phyloP scores from a whole-genome alignment of 1,140 invertebrate species.

The Macrobrachium nipponense region DNA sequence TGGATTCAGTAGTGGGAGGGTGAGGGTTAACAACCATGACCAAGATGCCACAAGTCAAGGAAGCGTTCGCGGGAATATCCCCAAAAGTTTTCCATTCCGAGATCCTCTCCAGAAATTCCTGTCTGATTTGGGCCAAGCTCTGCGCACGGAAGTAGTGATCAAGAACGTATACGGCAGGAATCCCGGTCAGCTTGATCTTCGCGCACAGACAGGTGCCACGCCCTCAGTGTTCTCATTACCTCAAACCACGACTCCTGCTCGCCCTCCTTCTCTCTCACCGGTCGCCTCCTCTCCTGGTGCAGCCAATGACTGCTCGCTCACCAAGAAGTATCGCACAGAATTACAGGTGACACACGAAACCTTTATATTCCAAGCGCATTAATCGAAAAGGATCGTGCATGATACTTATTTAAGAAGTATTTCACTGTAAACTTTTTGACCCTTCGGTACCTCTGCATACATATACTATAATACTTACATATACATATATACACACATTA shows the following conservation, averaged over 20 bases:
- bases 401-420: neutral
- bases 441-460: neutral
- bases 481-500: neutral
- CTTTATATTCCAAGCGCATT: neutral
- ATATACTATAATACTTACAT: neutral
- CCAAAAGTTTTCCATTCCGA: slow-evolving; percentile 49
- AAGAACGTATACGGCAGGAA: slow-evolving; percentile 49
- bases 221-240: slow-evolving; percentile 41
- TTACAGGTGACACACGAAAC: slow-evolving; percentile 30
- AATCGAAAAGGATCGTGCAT: no score
- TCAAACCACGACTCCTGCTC: slow-evolving; percentile 10
- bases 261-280: slow-evolving; percentile 31
- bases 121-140: slow-evolving; percentile 50
- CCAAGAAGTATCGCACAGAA: slow-evolving; percentile 55
- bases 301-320: slow-evolving; percentile 19
- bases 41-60: neutral
- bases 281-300: slow-evolving; percentile 16
- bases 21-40: no score
- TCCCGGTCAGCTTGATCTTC: slow-evolving; percentile 38
- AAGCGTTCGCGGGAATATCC: slow-evolving; percentile 52
- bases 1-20: neutral
- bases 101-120: slow-evolving; percentile 57
- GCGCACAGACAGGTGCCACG: slow-evolving; percentile 39
- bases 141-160: slow-evolving; percentile 58
- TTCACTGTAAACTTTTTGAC: no score